phyloP scores from a whole-genome alignment of 2,888 invertebrate genomes.

The Rhagonycha lutea region DNA sequence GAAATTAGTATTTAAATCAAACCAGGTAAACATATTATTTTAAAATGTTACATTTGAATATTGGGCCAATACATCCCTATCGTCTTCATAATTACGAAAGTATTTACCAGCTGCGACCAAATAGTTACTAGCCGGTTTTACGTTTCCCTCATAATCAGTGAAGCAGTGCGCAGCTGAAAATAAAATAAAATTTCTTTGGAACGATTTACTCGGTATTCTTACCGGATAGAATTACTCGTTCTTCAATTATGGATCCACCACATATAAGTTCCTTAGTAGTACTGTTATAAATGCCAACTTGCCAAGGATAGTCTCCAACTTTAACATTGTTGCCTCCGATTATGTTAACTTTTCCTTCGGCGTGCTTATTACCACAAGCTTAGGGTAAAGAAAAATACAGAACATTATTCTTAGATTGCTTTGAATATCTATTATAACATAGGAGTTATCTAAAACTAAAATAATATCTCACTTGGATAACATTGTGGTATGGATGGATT shows the following conservation, averaged over 20 bases:
- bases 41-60: not conserved
- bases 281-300: not conserved
- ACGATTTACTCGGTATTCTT: not conserved
- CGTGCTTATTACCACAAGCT: not conserved
- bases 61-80: constrained; percentile 31
- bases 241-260: not conserved
- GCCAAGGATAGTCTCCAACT: not conserved
- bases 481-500: not conserved
- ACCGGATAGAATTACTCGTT: not conserved
- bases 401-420: not conserved
- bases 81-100: constrained; percentile 38
- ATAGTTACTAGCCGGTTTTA: constrained; percentile 19
- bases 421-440: not conserved
- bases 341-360: not conserved
- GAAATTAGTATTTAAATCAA: not conserved
- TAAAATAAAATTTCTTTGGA: not conserved
- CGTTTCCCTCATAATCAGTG: constrained; percentile 13
- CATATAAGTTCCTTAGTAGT: not conserved
- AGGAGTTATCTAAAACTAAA: not conserved
- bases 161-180: not conserved
- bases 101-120: constrained; percentile 45
- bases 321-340: not conserved
- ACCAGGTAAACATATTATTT: not conserved
- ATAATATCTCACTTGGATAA: not conserved
- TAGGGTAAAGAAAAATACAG: not conserved